Percentiles rank a stretch among this genome's conserved stretches.
Conservation (phyloP, 1,140 invertebrate species). For the Batillaria attramentaria region DNA sequence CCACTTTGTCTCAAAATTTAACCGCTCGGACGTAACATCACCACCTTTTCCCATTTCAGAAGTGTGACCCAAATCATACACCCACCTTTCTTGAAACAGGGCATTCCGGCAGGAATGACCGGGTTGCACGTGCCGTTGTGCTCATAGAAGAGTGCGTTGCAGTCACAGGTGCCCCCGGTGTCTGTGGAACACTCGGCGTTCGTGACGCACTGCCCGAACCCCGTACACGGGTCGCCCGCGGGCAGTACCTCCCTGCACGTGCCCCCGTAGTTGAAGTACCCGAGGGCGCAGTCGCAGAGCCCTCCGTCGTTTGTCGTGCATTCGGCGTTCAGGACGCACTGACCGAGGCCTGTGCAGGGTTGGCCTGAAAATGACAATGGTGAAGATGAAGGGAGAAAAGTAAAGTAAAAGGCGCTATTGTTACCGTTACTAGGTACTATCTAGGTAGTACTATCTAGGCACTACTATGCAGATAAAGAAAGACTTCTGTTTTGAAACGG, state of each 20-base stretch:
- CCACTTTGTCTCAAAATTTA: too few relatives aligned
- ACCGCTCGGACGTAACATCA: too few relatives aligned
- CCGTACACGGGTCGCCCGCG: slow-evolving; percentile 12
- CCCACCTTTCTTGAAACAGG: slow-evolving; percentile 22
- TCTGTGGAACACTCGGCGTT: slow-evolving; percentile 36
- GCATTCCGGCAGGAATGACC: slow-evolving; percentile 6
- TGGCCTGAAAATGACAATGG: slow-evolving; percentile 9
- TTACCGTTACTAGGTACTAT: neutral
- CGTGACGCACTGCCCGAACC: slow-evolving; percentile 30
- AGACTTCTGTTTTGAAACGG: too few relatives aligned
- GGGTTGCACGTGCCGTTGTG: slow-evolving; percentile 29
- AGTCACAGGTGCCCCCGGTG: slow-evolving; percentile 36
- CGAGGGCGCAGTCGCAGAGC: slow-evolving; percentile 11
- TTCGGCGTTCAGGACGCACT: slow-evolving; percentile 36
- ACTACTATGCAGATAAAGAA: neutral
- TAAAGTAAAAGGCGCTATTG: neutral
- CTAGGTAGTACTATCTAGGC: neutral
- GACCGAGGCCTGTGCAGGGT: slow-evolving; percentile 30
- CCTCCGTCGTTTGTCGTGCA: slow-evolving; percentile 27
- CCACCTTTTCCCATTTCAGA: too few relatives aligned
- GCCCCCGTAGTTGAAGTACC: slow-evolving; percentile 30
- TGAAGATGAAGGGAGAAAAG: neutral
- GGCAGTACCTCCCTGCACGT: slow-evolving; percentile 25
- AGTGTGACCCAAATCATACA: too few relatives aligned
- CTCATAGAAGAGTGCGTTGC: slow-evolving; percentile 27